Percentiles rank a stretch among this genome's conserved stretches.
Evolutionary conservation across 2,797 vertebrate species (phyloP).

Genomic region (Pseudopleuronectes americanus): DNA sequence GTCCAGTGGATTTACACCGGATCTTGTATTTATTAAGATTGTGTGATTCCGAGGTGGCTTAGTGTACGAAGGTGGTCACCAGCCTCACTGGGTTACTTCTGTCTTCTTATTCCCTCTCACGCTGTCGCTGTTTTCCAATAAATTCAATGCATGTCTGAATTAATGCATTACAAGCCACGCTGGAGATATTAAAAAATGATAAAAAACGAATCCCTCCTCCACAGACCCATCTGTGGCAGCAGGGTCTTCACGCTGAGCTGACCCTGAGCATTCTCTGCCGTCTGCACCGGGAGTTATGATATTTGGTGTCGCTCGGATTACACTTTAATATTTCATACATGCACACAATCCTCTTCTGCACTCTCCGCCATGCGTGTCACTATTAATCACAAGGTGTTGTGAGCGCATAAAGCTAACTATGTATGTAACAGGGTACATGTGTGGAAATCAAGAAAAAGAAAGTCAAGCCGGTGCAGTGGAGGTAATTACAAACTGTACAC

Average conservation of each 20-base stretch:
- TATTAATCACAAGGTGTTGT: slow-evolving; percentile 77
- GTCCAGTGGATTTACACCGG: slow-evolving; percentile 47
- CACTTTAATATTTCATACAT: slow-evolving; percentile 86
- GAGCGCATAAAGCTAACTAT: slow-evolving; percentile 65
- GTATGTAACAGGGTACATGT: slow-evolving; percentile 3
- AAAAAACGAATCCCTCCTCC: slow-evolving; percentile 81
- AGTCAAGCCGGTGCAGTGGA: slow-evolving; percentile 1
- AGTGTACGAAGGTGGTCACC: slow-evolving; percentile 48
- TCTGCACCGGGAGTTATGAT: slow-evolving; percentile 82
- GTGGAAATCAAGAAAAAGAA: no score
- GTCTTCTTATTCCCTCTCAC: slow-evolving; percentile 21
- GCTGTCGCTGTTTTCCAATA: slow-evolving; percentile 72
- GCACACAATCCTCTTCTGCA: slow-evolving; percentile 80
- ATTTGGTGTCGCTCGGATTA: slow-evolving; percentile 83
- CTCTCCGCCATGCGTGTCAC: slow-evolving; percentile 76
- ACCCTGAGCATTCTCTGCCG: slow-evolving; percentile 76
- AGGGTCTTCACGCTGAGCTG: slow-evolving; percentile 68
- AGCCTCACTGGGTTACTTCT: slow-evolving; percentile 34
- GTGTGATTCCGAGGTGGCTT: slow-evolving; percentile 59
- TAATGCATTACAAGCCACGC: slow-evolving; percentile 82
- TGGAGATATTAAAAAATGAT: slow-evolving; percentile 84
- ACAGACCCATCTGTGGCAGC: slow-evolving; percentile 51
- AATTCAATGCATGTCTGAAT: slow-evolving; percentile 83
- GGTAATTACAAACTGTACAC: slow-evolving; percentile 13
- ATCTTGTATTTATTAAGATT: slow-evolving; percentile 72